phyloP scores from a whole-genome alignment of 2,113 vertebrate genomes.

The Myotis brandtii region DNA sequence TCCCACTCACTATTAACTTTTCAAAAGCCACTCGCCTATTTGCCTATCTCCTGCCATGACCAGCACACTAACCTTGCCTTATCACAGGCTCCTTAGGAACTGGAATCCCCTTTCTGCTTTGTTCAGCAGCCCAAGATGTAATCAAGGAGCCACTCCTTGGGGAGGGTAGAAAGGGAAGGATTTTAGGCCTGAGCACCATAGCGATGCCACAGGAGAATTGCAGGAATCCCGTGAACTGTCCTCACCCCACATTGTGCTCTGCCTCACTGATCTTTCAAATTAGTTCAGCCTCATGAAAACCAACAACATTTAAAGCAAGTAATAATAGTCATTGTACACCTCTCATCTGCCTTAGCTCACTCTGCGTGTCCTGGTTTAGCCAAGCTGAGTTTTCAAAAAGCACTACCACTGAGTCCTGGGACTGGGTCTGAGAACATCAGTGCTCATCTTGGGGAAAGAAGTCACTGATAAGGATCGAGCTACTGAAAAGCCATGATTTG shows the following conservation, averaged over 20 bases:
- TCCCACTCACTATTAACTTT: not conserved
- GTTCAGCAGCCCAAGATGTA: conserved; percentile 5
- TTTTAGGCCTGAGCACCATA: not conserved
- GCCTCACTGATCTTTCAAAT: conserved; percentile 19
- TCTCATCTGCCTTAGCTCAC: not conserved
- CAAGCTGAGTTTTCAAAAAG: not conserved
- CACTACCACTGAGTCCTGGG: not conserved
- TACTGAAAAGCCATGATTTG: not conserved
- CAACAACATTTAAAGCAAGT: not conserved
- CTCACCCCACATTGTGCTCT: not conserved
- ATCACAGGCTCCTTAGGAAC: not conserved
- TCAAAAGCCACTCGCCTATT: conserved; percentile 1
- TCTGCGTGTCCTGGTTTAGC: not conserved
- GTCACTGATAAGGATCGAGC: not conserved
- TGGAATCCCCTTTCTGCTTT: not conserved
- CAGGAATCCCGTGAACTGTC: conserved; percentile 31
- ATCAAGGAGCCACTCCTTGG: conserved; percentile 7
- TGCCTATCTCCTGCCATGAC: not conserved
- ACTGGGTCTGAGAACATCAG: not conserved
- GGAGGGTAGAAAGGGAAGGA: not conserved
- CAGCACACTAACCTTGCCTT: not conserved
- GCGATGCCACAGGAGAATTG: conserved; percentile 28
- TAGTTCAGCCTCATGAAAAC: conserved; percentile 53
- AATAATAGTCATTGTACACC: not conserved
- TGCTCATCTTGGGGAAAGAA: not conserved